Conservation (phyloP, 2,888 invertebrate genomes). For the Lasiommata megera region DNA sequence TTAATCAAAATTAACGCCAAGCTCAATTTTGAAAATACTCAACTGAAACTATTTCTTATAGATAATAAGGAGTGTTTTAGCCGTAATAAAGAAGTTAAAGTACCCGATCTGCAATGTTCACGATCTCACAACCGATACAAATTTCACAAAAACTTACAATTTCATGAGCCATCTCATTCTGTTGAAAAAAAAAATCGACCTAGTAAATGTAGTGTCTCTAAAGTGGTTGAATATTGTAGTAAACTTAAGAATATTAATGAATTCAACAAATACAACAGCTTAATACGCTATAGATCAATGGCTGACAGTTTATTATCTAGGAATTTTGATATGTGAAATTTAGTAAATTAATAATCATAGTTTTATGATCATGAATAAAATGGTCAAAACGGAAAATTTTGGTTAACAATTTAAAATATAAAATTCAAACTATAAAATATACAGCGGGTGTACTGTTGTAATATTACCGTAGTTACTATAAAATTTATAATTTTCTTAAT, state of each 20-base stretch:
- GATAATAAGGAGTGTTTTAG: not conserved
- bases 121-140: not conserved
- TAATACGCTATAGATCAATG: not conserved
- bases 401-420: too few species aligned
- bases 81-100: not conserved
- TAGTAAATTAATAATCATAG: not conserved
- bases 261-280: not conserved
- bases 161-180: not conserved
- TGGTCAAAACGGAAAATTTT: not conserved
- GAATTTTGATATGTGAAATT: constrained; percentile 8
- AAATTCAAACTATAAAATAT: too few species aligned
- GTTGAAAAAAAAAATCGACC: not conserved
- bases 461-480: too few species aligned
- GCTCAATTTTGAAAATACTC: constrained; percentile 48
- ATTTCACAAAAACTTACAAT: not conserved
- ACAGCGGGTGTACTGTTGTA: too few species aligned
- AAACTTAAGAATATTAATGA: not conserved
- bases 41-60: constrained; percentile 40
- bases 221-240: not conserved
- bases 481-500: too few species aligned
- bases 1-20: constrained; percentile 44
- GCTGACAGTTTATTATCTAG: constrained; percentile 7
- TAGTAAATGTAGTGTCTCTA: not conserved
- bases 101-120: not conserved
- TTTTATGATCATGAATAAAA: not conserved